A percentile compares a stretch with the other conserved stretches of the same genome.
phyloP scores from a whole-genome alignment of 1,140 invertebrate genomes.

The Pseudomyrmex gracilis region DNA sequence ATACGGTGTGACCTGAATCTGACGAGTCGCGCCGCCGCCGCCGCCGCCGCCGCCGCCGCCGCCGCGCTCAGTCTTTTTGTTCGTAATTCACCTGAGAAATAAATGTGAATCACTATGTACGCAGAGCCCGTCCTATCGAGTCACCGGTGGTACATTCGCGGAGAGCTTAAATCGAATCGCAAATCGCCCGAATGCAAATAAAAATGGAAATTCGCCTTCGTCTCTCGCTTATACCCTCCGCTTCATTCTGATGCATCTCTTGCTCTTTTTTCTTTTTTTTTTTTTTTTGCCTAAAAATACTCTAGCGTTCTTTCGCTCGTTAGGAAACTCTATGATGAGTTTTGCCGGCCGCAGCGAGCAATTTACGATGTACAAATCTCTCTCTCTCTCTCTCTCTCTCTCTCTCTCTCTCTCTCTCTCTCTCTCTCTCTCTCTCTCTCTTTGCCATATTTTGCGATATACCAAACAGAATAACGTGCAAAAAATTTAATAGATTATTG shows the following conservation, averaged over 20 bases:
- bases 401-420: constrained; percentile 14
- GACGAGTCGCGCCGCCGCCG: constrained; percentile 27
- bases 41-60: too few species aligned
- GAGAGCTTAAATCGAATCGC: constrained; percentile 76
- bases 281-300: constrained; percentile 41
- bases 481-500: constrained; percentile 8
- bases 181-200: constrained; percentile 76
- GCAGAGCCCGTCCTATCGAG: constrained; percentile 22
- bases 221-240: not conserved
- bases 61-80: not conserved
- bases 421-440: constrained; percentile 7
- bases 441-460: not conserved
- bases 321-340: constrained; percentile 22
- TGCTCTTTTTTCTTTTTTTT: constrained; percentile 56
- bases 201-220: constrained; percentile 74
- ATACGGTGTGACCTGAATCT: constrained; percentile 65
- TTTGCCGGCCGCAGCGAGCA: constrained; percentile 6
- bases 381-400: constrained; percentile 4
- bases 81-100: constrained; percentile 72
- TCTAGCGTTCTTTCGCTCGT: constrained; percentile 37
- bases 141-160: constrained; percentile 46
- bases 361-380: constrained; percentile 6
- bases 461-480: not conserved
- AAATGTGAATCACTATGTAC: constrained; percentile 74
- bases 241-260: constrained; percentile 35